Conservation (phyloP, 2,888 invertebrate genomes). For the Galerucella pusilla region DNA sequence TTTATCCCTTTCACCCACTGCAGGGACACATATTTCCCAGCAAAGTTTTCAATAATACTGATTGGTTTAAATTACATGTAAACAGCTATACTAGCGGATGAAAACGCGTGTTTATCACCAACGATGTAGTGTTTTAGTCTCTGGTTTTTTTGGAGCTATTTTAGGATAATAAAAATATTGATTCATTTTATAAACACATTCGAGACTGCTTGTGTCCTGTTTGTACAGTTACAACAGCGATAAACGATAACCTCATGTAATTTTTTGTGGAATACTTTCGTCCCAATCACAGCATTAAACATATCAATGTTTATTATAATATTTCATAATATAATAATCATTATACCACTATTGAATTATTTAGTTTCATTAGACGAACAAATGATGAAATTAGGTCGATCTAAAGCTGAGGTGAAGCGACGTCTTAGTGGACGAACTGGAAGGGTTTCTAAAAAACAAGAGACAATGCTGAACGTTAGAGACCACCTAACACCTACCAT, state of each 20-base stretch:
- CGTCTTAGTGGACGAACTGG: conserved; percentile 15
- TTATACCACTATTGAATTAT: conserved; percentile 15
- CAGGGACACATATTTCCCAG: background rate
- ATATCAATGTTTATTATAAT: too few relatives aligned
- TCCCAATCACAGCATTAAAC: too few relatives aligned
- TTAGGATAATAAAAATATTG: too few relatives aligned
- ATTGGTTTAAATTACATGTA: background rate
- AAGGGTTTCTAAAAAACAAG: conserved; percentile 5
- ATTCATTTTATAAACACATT: too few relatives aligned
- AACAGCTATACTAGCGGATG: background rate
- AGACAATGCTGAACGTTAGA: background rate
- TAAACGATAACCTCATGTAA: too few relatives aligned
- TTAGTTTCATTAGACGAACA: conserved; percentile 24
- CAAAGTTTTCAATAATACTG: background rate
- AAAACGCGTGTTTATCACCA: background rate
- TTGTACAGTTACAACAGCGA: too few relatives aligned
- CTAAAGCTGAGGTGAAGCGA: conserved; percentile 15
- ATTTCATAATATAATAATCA: too few relatives aligned
- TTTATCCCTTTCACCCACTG: background rate
- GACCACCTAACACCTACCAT: conserved; percentile 6
- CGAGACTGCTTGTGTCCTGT: too few relatives aligned
- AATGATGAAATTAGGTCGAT: conserved; percentile 18
- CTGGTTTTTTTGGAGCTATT: background rate
- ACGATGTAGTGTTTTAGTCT: background rate
- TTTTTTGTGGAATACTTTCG: too few relatives aligned